Base-by-base conservation (phyloP, 2,113 vertebrate genomes). In the Eleginops maclovinus region DNA sequence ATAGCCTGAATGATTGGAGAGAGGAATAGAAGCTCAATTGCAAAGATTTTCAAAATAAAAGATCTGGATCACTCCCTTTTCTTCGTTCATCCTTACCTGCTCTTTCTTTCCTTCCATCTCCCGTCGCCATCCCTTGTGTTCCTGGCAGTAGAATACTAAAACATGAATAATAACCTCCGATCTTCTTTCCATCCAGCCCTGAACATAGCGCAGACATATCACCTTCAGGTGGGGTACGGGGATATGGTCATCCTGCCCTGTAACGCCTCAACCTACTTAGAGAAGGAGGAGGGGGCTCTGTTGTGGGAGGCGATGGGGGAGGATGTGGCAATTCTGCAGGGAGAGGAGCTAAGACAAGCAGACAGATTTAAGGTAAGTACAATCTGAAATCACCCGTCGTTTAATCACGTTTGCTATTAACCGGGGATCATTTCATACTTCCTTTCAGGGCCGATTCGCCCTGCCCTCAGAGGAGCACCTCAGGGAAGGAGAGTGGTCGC, bases 261-360 rank as follows among this genome's bases (percentile, higher is more conserved):
- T 26, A 49, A 80, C 21, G 68, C 59, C 17, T 77, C 77, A 1
- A 49, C 53, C 3, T 59, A 65, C 28, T 2, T 41, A 0, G 46
- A 44, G 4, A 11, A 64, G 9, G 43, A 64, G 9, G 43, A 62
- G 4, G 41, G 6, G 5, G 26, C 9, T 15, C 1, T 85, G 40
- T 13, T 16, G 1, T 90, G 89, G 89, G 80, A 88, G 72, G 31
- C 47, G 1, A 75, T 77, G 74, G 87, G 87, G 15, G 65, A 54
- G 17, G 75, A 84, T 13, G 72, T 90, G n/a, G 58, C 60, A 16
- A 28, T 47, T 12, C 22, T 73, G 19, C 11, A 1, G 0, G 21
- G 11, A 31, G 82, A 26, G 4, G 21, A 6, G 6, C 12, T 71
- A n/a, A 19, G 0, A 2, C 14, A 9, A 11, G 67, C 73, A 0